These are phyloP conservation scores for Epinephelus fuscoguttatus DNA, from an alignment of 2,113 vertebrate species.

Conservation along the genomic window DNA sequence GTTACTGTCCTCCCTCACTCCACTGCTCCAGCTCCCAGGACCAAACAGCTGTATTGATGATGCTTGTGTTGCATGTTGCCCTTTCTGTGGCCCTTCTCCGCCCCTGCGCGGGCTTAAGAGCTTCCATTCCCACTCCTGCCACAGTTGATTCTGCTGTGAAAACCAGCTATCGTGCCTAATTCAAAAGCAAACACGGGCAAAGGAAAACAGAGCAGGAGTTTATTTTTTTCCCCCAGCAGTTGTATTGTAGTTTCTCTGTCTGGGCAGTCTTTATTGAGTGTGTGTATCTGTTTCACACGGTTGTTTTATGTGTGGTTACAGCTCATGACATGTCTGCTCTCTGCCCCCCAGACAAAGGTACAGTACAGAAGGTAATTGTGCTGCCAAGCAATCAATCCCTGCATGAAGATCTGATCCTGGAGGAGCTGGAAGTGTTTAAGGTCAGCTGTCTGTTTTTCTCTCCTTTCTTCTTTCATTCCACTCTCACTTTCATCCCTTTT, in stretches of 20 bases:
- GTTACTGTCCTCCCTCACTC: slow-evolving; percentile 12
- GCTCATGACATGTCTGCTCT: slow-evolving; percentile 29
- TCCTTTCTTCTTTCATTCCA: background rate
- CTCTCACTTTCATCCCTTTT: slow-evolving; percentile 53
- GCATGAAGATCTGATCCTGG: slow-evolving; percentile 94
- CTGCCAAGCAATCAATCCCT: slow-evolving; percentile 91
- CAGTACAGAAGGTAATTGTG: slow-evolving; percentile 95
- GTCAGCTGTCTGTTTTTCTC: slow-evolving; percentile 77
- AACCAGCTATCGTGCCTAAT: slow-evolving; percentile 39
- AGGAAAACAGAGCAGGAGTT: slow-evolving; percentile 32
- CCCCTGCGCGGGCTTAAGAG: slow-evolving; percentile 3
- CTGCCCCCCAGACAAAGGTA: slow-evolving; percentile 90
- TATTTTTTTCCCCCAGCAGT: slow-evolving; percentile 5
- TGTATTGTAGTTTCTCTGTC: slow-evolving; percentile 7
- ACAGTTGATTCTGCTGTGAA: slow-evolving; percentile 20
- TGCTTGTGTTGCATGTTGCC: background rate
- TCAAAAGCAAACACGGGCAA: slow-evolving; percentile 60
- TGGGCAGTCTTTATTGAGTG: background rate
- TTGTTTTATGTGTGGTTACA: slow-evolving; percentile 7
- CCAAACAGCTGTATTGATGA: slow-evolving; percentile 29
- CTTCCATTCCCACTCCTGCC: slow-evolving; percentile 45
- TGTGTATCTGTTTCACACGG: slow-evolving; percentile 27
- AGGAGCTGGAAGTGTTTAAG: slow-evolving; percentile 98
- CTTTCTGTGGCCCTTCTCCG: slow-evolving; percentile 37
- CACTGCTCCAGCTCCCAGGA: slow-evolving; percentile 28